Percentiles rank a stretch among this genome's conserved stretches.
Evolutionary conservation across 1,140 invertebrate genomes (phyloP).

Genomic region (Polypedilum pembai): DNA sequence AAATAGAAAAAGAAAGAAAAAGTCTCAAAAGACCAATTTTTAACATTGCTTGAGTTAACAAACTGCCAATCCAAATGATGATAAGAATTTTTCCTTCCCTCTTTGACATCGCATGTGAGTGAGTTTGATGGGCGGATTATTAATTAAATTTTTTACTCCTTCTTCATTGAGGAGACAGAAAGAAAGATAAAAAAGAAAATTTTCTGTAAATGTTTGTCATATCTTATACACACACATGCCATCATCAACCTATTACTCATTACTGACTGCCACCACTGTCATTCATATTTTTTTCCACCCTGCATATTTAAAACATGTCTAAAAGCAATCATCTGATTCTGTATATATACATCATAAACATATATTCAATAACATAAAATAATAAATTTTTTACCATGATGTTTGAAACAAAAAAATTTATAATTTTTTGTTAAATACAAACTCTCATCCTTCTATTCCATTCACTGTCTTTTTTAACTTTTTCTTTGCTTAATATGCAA

Average conservation of each 20-base stretch:
- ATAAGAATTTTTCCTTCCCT: too few species aligned
- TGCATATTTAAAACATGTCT: background rate
- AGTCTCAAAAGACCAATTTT: too few species aligned
- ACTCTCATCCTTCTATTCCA: background rate
- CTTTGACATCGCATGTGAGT: too few species aligned
- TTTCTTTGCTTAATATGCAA: background rate
- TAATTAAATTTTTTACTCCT: too few species aligned
- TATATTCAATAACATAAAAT: slow-evolving; percentile 28
- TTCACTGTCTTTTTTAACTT: background rate
- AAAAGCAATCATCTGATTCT: background rate
- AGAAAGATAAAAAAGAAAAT: too few species aligned
- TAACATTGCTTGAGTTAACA: too few species aligned
- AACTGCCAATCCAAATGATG: too few species aligned
- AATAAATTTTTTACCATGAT: slow-evolving; percentile 21
- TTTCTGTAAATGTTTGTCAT: too few species aligned
- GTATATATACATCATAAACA: background rate
- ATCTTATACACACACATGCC: background rate
- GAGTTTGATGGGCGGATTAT: too few species aligned
- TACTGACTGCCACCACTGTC: background rate
- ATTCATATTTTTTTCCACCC: background rate
- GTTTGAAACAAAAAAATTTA: background rate
- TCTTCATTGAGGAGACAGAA: too few species aligned
- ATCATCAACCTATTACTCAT: slow-evolving; percentile 2
- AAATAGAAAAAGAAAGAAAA: too few species aligned
- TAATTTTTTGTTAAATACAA: background rate